Percentiles rank a stretch among this genome's conserved stretches.
Conservation (phyloP, 1,140 invertebrate species). For the Chironomus tepperi region DNA sequence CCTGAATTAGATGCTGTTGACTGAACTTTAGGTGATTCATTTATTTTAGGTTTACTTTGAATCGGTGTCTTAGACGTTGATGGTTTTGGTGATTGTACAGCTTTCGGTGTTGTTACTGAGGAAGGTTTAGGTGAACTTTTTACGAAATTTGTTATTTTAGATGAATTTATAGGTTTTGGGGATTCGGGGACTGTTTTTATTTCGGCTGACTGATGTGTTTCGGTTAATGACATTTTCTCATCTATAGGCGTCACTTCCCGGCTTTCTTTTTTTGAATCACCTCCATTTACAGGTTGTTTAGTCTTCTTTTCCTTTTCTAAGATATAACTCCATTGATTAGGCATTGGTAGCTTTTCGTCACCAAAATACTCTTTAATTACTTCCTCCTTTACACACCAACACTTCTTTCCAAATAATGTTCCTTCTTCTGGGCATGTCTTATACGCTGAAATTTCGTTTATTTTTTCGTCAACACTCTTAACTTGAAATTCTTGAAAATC, state of each 20-base stretch:
- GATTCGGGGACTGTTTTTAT: constrained; percentile 27
- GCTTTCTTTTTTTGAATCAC: neutral
- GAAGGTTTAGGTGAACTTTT: constrained; percentile 25
- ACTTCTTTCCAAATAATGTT: constrained; percentile 46
- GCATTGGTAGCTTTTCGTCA: constrained; percentile 43
- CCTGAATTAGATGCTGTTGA: constrained; percentile 27
- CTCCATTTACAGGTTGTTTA: neutral
- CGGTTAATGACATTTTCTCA: too few relatives aligned
- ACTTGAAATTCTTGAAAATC: constrained; percentile 37
- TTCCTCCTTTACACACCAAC: constrained; percentile 58
- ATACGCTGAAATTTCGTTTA: constrained; percentile 52
- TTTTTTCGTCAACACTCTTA: constrained; percentile 43
- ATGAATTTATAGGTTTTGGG: neutral
- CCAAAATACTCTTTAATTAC: constrained; percentile 46
- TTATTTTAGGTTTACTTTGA: constrained; percentile 26
- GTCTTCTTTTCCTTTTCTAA: constrained; percentile 38
- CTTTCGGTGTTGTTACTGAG: constrained; percentile 24
- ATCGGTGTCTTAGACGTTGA: constrained; percentile 24
- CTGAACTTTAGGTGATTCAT: neutral
- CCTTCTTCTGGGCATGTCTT: constrained; percentile 48
- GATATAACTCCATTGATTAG: constrained; percentile 48
- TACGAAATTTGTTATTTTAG: neutral
- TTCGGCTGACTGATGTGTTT: constrained; percentile 27
- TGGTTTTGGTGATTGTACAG: too few relatives aligned
- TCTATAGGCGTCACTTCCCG: neutral